A percentile compares a stretch with the other conserved stretches of the same genome.
phyloP scores from a whole-genome alignment of 2,797 vertebrate genomes.

The Coregonus ussuriensis region DNA sequence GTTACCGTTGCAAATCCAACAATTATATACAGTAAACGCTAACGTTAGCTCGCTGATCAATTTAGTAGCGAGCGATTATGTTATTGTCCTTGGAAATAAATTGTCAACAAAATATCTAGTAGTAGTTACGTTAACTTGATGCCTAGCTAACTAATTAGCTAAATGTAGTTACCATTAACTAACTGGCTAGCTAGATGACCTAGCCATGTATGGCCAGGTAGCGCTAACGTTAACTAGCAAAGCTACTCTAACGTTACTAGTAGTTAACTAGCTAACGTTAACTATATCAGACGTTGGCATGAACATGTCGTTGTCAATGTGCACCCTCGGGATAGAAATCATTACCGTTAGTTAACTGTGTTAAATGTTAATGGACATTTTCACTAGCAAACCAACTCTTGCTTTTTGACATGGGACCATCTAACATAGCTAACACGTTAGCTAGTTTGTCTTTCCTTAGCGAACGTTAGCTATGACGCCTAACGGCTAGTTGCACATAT shows the following conservation, averaged over 20 bases:
- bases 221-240: slow-evolving; percentile 11
- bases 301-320: slow-evolving; percentile 21
- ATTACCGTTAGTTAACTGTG: slow-evolving; percentile 33
- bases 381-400: slow-evolving; percentile 6
- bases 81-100: not conserved
- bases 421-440: slow-evolving; percentile 39
- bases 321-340: slow-evolving; percentile 19
- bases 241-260: not conserved
- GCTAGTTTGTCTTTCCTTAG: not conserved
- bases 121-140: not conserved
- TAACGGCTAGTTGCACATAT: slow-evolving; percentile 21
- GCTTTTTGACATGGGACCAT: slow-evolving; percentile 1
- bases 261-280: not conserved
- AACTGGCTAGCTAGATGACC: not conserved
- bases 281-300: slow-evolving; percentile 1
- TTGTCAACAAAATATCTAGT: not conserved
- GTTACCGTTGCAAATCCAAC: not conserved
- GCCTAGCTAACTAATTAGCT: not conserved
- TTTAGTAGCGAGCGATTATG: not conserved
- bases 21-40: not conserved
- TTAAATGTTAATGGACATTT: slow-evolving; percentile 41
- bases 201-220: not conserved
- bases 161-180: not conserved
- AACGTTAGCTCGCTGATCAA: not conserved
- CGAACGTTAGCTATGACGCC: not conserved